Evolutionary conservation across 2,113 vertebrate species (phyloP).

Genomic region (Merops nubicus): DNA sequence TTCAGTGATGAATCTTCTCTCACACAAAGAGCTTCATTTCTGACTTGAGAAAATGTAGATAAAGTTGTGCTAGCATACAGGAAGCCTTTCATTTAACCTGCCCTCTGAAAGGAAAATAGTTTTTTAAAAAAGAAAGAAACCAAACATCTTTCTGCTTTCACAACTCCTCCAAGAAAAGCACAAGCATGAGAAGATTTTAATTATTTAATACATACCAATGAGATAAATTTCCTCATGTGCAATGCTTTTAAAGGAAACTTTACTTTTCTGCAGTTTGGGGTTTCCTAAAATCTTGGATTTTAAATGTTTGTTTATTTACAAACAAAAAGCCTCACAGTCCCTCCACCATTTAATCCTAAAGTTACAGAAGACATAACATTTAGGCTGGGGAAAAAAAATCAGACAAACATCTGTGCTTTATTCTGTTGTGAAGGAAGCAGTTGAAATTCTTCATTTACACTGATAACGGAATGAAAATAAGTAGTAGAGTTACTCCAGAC

Average conservation of each 20-base stretch:
- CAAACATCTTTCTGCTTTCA: not conserved
- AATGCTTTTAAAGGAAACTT: not conserved
- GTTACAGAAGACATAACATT: not conserved
- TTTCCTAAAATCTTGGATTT: not conserved
- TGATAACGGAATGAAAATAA: not conserved
- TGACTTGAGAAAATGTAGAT: not conserved
- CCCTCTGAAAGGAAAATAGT: not conserved
- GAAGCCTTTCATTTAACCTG: not conserved
- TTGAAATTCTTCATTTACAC: not conserved
- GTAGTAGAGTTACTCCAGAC: not conserved
- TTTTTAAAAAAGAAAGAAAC: not conserved
- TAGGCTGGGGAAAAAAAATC: not conserved
- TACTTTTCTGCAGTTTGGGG: not conserved
- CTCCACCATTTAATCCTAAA: not conserved
- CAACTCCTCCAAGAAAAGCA: not conserved
- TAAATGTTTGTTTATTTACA: not conserved
- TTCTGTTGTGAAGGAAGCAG: not conserved
- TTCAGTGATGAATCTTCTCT: not conserved
- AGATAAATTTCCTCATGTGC: not conserved
- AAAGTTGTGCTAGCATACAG: not conserved
- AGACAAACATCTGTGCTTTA: not conserved
- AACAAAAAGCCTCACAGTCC: accelerated
- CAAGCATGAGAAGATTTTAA: not conserved
- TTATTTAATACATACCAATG: not conserved
- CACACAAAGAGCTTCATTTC: not conserved